A percentile compares a stretch with the other conserved stretches of the same genome.
Conservation (phyloP, 2,797 vertebrate genomes). For the Discoglossus pictus region DNA sequence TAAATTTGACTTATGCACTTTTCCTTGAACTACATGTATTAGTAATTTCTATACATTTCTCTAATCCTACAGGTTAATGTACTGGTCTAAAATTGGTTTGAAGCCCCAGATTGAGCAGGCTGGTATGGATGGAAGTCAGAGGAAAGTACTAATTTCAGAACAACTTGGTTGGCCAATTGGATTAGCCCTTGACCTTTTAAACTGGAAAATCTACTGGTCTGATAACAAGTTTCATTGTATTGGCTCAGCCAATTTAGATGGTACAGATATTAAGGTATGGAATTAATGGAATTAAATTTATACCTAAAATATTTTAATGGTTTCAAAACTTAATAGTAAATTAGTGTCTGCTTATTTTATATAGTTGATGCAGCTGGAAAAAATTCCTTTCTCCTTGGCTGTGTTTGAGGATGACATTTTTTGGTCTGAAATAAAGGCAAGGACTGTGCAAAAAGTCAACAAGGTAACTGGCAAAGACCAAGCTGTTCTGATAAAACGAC, state of each 20-base stretch:
- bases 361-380: slow-evolving; percentile 80
- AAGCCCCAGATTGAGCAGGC: slow-evolving; percentile 77
- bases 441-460: slow-evolving; percentile 77
- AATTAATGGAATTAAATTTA: too few species aligned
- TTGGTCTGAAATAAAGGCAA: slow-evolving; percentile 84
- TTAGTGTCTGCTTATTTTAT: too few species aligned
- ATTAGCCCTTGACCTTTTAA: slow-evolving; percentile 77
- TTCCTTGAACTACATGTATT: too few species aligned
- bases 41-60: too few species aligned
- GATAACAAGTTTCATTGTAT: slow-evolving; percentile 86
- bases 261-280: slow-evolving; percentile 74
- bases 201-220: slow-evolving; percentile 84
- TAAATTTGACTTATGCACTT: too few species aligned
- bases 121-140: slow-evolving; percentile 84
- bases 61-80: slow-evolving; percentile 76
- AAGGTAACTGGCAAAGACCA: slow-evolving; percentile 84
- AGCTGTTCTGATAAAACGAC: slow-evolving; percentile 79
- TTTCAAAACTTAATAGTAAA: too few species aligned
- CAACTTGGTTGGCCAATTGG: slow-evolving; percentile 85
- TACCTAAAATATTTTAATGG: too few species aligned
- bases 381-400: slow-evolving; percentile 80
- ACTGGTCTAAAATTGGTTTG: slow-evolving; percentile 87
- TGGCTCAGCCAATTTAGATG: slow-evolving; percentile 80
- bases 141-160: slow-evolving; percentile 70
- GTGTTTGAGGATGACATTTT: slow-evolving; percentile 85